Conservation (phyloP, 1,140 invertebrate species). For the Atta cephalotes region DNA sequence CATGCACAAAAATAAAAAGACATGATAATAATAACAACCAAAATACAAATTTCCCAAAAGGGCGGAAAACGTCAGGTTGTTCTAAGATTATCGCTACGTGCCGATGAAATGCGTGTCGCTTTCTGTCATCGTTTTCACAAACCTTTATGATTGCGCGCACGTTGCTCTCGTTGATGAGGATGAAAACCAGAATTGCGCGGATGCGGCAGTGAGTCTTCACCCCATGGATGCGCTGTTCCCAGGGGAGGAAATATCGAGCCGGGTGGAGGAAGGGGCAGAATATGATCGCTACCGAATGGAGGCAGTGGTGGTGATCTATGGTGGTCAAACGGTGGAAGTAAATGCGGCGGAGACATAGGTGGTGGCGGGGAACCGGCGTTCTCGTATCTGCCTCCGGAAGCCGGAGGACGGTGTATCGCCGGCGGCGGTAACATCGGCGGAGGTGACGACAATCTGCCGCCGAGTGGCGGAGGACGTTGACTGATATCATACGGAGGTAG, state of each 20-base stretch:
- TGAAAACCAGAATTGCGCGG: conserved; percentile 79
- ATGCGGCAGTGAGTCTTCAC: conserved; percentile 79
- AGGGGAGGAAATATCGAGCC: conserved; percentile 75
- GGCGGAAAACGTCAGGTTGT: conserved; percentile 47
- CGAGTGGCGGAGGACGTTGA: conserved; percentile 88
- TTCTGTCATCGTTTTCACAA: conserved; percentile 73
- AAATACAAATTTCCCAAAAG: conserved; percentile 26
- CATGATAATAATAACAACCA: conserved; percentile 66
- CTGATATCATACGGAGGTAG: conserved; percentile 85
- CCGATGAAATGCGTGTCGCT: background rate
- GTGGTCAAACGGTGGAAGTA: conserved; percentile 72
- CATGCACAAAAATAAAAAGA: conserved; percentile 80
- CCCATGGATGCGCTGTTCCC: conserved; percentile 77
- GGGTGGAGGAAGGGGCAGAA: conserved; percentile 72
- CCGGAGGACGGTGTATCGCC: conserved; percentile 61
- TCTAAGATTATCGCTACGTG: background rate
- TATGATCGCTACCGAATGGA: conserved; percentile 77
- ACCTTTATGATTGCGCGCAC: conserved; percentile 84
- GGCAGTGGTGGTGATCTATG: conserved; percentile 77
- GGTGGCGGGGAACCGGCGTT: conserved; percentile 77
- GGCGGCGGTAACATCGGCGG: conserved; percentile 83
- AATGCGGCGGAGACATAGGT: conserved; percentile 77
- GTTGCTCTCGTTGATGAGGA: conserved; percentile 80
- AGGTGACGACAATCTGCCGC: conserved; percentile 89
- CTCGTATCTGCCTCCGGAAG: conserved; percentile 74